Base-by-base conservation (phyloP, 2,797 vertebrate genomes). In the Peromyscus attwateri region DNA sequence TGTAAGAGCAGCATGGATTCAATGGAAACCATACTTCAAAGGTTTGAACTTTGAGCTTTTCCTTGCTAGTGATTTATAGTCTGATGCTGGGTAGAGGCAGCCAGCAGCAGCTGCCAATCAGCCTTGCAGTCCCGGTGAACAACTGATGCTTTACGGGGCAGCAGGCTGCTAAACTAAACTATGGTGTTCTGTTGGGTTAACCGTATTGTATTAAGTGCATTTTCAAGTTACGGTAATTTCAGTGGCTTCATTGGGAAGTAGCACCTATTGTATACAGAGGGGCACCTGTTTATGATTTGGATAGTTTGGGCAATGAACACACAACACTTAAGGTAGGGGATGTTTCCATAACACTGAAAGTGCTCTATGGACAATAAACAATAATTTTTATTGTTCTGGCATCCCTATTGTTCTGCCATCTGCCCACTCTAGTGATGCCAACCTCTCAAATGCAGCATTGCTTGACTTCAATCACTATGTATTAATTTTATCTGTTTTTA, bases 401-500 rank as follows among this genome's bases (percentile, higher is more conserved):
- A 46, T 66, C 17, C 29, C 40, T 46, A 27, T 64, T 73, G 3
- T 82, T 94, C 11, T 12, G 6, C 40, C 12, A 92, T 1, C 8
- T 88, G 37, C 3, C 11, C 68, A 81, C 2, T 91, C n/a, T 34
- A 75, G 2, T 79, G 43, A 25, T 6, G 10, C 16, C 83, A 85
- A 40, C n/a, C 23, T 96, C n/a, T 92, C 27, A 92, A 95, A 80
- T 9, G 49, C 23, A 76, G 49, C n/a, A 34, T 10, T 80, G 11
- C 49, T 89, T 80, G 46, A 87, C 2, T 87, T 82, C 12, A 49
- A 29, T 76, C 5, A 52, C 23, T 68, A 27, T 77, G 3, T 2
- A 77, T 75, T 71, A 60, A 0, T 89, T 95, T 79, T 87, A 55
- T 80, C 16, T 95, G 31, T 87, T 92, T 25, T 25, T 89, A 55